Base-by-base conservation (phyloP, 2,113 vertebrate species). In the Actenoides hombroni region DNA sequence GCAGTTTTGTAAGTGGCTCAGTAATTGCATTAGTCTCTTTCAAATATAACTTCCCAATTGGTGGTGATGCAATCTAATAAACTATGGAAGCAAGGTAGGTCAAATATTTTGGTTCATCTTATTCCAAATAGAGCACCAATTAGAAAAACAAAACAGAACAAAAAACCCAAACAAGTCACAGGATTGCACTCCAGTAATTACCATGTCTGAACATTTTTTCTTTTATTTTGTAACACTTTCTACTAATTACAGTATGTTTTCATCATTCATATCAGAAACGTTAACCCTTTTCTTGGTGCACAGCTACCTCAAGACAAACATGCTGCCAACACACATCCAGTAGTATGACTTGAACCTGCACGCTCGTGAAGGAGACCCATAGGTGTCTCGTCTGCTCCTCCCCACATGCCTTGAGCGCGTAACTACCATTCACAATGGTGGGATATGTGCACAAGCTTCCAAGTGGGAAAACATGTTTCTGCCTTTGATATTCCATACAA, bases 281-380 rank as follows among this genome's bases (percentile, higher is more conserved):
- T 1, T 11, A n/a, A 49, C 37, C 13, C 29, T 73, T 73, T 19
- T 51, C 39, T 70, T 60, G 31, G 39, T 31, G 26, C 23, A 78
- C 16, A 77, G 44, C 33, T 57, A 29, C 56, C 31, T 53, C 37
- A 74, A 57, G 76, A 57, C 33, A 88, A 94, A 51, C 59, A 44
- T 0, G 0, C 31, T 73, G 29, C 29, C 37, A 57, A 2, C 25
- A 26, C 11, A 31, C 23, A 51, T 13, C 40, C 29, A 39, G 33
- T 5, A 61, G 35, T 1, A 6, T 14, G 11, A 46, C 44, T 51
- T 71, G 53, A 77, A 24, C 28, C n/a, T 60, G 19, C 11, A 9
- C 17, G 29, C 24, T 57, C 28, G 24, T 53, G n/a, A 73, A 40
- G 15, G 57, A 44, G 28, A 67, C 83, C 29, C 20, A 6, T 0